Conservation (phyloP, 2,888 invertebrate genomes). For the Scelioninae gen. 1 region DNA sequence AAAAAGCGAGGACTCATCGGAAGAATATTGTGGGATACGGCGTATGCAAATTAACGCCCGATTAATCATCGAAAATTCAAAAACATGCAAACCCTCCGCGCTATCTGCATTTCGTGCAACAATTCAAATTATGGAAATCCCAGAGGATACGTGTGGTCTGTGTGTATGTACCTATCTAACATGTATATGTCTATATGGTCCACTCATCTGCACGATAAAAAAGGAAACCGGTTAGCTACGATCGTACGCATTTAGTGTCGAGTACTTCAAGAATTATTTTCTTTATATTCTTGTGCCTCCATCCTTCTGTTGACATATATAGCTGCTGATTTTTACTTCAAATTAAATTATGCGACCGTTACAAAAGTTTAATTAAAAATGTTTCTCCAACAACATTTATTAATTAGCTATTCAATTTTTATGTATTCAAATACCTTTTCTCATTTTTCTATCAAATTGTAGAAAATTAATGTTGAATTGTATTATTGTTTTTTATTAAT, state of each 20-base stretch:
- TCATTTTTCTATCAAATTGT: not conserved
- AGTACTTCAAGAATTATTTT: conserved; percentile 50
- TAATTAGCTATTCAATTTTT: conserved; percentile 38
- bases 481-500: not conserved
- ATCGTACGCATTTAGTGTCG: conserved; percentile 54
- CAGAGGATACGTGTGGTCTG: conserved; percentile 72
- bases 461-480: not conserved
- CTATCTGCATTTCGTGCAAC: conserved; percentile 35
- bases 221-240: conserved; percentile 62
- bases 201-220: conserved; percentile 58
- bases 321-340: conserved; percentile 50
- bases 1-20: conserved; percentile 5
- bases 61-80: conserved; percentile 52
- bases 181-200: conserved; percentile 41
- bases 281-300: conserved; percentile 37
- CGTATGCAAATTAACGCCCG: conserved; percentile 40
- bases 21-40: conserved; percentile 12
- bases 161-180: conserved; percentile 49
- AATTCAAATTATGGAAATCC: conserved; percentile 63
- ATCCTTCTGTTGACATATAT: conserved; percentile 18
- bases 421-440: conserved; percentile 15
- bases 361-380: conserved; percentile 52
- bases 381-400: conserved; percentile 22
- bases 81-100: conserved; percentile 42
- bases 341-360: conserved; percentile 49